phyloP scores from a whole-genome alignment of 2,888 invertebrate genomes.

The Drosophila lacicola region DNA sequence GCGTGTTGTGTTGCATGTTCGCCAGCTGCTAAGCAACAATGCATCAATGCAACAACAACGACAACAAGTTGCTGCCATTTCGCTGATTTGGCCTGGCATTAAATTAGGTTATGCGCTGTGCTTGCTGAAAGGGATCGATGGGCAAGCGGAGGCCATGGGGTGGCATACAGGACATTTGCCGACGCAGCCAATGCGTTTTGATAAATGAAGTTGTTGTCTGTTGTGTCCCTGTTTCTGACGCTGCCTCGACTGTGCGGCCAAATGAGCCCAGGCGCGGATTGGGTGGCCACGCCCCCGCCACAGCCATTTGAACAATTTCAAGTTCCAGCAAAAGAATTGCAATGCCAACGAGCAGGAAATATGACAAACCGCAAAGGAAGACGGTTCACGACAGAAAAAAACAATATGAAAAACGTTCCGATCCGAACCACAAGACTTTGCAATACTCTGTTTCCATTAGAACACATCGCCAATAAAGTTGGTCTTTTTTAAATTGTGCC shows the following conservation, averaged over 20 bases:
- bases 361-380: conserved; percentile 61
- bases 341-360: conserved; percentile 49
- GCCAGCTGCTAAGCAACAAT: conserved; percentile 18
- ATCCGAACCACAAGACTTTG: neutral
- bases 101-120: conserved; percentile 59
- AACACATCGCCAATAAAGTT: too few species aligned
- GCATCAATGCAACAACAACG: conserved; percentile 14
- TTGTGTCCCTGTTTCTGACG: conserved; percentile 34
- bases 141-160: neutral
- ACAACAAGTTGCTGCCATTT: conserved; percentile 13
- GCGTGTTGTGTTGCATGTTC: conserved; percentile 35
- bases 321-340: conserved; percentile 50
- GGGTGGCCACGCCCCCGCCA: conserved; percentile 17
- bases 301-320: conserved; percentile 48
- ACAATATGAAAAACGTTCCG: neutral
- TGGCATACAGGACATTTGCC: conserved; percentile 19
- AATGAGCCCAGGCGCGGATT: conserved; percentile 50
- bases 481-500: too few species aligned
- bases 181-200: conserved; percentile 58
- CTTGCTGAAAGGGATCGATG: neutral
- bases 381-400: conserved; percentile 29
- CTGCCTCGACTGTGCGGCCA: conserved; percentile 52
- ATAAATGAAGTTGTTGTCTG: conserved; percentile 70
- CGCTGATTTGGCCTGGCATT: conserved; percentile 25
- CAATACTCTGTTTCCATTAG: neutral